These are phyloP conservation scores for Epizoanthus illoricatus DNA, from an alignment of 92 coral and sea anemone genomes.

Conservation along the genomic window DNA sequence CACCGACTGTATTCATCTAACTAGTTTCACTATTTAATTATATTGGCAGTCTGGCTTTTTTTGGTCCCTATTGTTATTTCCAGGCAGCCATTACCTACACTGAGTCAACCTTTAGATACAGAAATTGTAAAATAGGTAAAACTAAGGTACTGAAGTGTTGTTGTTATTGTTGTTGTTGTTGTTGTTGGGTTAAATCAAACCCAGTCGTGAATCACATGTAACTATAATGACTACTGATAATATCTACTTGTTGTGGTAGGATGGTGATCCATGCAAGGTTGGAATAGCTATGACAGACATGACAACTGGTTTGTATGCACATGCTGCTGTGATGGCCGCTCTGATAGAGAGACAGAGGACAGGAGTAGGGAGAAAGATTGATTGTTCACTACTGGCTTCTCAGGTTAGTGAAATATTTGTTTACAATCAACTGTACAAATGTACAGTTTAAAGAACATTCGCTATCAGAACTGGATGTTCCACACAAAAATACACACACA, in stretches of 20 bases:
- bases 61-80: no score
- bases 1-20: no score
- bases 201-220: neutral
- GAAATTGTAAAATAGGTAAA: no score
- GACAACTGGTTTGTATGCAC: slow-evolving; percentile 85
- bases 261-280: slow-evolving; percentile 83
- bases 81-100: no score
- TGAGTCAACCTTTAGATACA: no score
- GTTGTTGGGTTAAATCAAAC: no score
- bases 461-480: neutral
- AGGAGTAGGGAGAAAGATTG: slow-evolving; percentile 80
- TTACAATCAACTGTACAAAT: no score
- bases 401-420: slow-evolving; percentile 53
- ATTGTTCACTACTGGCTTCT: slow-evolving; percentile 85
- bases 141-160: no score
- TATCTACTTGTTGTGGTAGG: slow-evolving; percentile 42
- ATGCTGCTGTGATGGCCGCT: slow-evolving; percentile 92
- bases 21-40: no score
- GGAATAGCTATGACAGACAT: slow-evolving; percentile 93
- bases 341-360: slow-evolving; percentile 80
- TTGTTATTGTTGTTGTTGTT: no score
- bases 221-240: neutral
- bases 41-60: no score
- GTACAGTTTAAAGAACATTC: no score
- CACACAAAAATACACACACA: neutral